Evolutionary conservation across 2,888 invertebrate species (phyloP), one percentile per base, ranked within the genome.

Genomic region (Odontothrips loti): DNA sequence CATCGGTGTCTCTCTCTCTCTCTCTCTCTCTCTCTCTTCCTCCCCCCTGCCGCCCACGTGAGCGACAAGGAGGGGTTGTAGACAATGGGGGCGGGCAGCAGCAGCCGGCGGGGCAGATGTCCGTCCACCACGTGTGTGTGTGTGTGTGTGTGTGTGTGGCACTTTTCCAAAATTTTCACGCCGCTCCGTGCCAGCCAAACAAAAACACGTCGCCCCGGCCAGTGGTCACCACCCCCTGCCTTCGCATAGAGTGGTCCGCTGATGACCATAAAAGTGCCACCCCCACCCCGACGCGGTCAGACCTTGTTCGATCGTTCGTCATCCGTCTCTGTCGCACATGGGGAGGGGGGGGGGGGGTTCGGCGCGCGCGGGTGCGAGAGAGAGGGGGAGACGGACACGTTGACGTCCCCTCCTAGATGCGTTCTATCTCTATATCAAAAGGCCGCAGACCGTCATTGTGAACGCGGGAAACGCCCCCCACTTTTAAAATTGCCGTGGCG

Each of bases 91-190:
- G 68, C 23, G n/a, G 27, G 68, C 11, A 23, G 27, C n/a, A 23
- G 68, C n/a, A 68, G 68, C n/a, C n/a, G 68, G 68, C n/a, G 9
- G 68, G 68, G 68, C 68, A 68, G 68, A 68, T 68, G 68, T 68
- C 68, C 51, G 1, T 10, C 68, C 68, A 1, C 68, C 4, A 23
- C 23, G 68, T 68, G 68, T 68, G 1, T 23, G 68, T 68, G 68
- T 68, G 68, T 68, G 68, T 68, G 68, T 68, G 68, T 68, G 68
- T 23, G 11, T 23, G 68, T 9, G 68, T 68, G 68, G 68, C 68
- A 68, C 68, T 68, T 68, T 68, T 68, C 68, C 68, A 68, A 68
- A 68, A 68, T 68, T 23, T 68, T 68, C 68, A 68, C 68, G 68
- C 68, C 68, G 68, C 68, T 23, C 15, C 10, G 68, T 11, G 23